phyloP scores from a whole-genome alignment of 2,888 invertebrate species.

The Caradrina clavipalpis region DNA sequence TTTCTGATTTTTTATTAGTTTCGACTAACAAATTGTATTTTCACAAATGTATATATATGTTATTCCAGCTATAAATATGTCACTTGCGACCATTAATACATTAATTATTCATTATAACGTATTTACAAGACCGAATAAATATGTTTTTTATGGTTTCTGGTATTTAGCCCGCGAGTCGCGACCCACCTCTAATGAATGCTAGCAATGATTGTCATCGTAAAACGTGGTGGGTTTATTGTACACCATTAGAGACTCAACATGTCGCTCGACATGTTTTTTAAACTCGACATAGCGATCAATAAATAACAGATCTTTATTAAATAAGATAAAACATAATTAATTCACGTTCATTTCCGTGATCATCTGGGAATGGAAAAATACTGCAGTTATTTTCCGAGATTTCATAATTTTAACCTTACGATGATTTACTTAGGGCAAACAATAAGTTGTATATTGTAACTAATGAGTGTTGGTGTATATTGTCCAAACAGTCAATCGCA shows the following conservation, averaged over 20 bases:
- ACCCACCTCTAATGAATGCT: conserved; percentile 64
- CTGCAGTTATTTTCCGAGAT: background rate
- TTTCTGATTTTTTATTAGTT: conserved; percentile 40
- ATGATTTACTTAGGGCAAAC: conserved; percentile 7
- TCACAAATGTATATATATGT: conserved; percentile 34
- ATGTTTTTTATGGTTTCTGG: conserved; percentile 63
- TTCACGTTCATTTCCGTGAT: conserved; percentile 21
- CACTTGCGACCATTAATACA: conserved; percentile 55
- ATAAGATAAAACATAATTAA: conserved; percentile 51
- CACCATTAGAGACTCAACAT: conserved; percentile 57
- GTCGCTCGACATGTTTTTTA: conserved; percentile 57
- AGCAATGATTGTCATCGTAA: conserved; percentile 67
- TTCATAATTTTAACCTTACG: background rate
- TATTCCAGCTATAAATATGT: conserved; percentile 62
- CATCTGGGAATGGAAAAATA: conserved; percentile 17
- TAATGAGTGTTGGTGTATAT: too few species aligned
- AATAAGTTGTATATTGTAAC: too few species aligned
- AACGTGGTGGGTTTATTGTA: conserved; percentile 65
- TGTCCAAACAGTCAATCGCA: too few species aligned
- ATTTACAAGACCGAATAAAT: conserved; percentile 67
- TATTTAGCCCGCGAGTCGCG: conserved; percentile 28
- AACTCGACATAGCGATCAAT: conserved; percentile 52
- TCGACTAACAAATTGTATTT: conserved; percentile 45
- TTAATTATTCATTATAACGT: conserved; percentile 66
- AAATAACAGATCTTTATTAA: conserved; percentile 49